Evolutionary conservation across 2,888 invertebrate species (phyloP).

Genomic region (Hedychridium roseum): DNA sequence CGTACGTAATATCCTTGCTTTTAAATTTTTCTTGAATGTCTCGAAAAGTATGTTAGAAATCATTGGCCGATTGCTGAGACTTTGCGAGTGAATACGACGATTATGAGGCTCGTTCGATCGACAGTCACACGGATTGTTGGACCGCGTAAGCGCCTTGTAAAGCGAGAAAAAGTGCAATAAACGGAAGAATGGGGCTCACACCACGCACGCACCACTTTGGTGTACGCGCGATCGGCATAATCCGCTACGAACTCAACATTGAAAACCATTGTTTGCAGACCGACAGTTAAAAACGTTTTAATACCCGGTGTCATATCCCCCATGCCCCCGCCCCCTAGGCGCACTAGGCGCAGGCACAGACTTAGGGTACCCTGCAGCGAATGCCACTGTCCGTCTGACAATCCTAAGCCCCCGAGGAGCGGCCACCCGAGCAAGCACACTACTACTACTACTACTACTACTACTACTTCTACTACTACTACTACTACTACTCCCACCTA

Average conservation of each 20-base stretch:
- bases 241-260: conserved; percentile 44
- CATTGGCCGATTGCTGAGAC: no score
- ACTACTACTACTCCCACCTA: no score
- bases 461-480: no score
- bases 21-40: no score
- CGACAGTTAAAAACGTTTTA: conserved; percentile 64
- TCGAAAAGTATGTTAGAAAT: no score
- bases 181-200: conserved; percentile 42
- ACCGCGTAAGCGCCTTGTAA: conserved; percentile 40
- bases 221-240: conserved; percentile 35
- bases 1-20: no score
- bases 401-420: conserved; percentile 53
- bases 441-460: no score
- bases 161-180: conserved; percentile 13
- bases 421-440: conserved; percentile 48
- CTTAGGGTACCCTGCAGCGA: conserved; percentile 63
- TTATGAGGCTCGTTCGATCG: conserved; percentile 43
- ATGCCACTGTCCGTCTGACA: conserved; percentile 57
- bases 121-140: no score
- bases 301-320: conserved; percentile 64
- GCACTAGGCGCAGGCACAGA: conserved; percentile 64
- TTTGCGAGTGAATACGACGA: no score
- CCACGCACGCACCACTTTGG: conserved; percentile 20
- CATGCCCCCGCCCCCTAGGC: conserved; percentile 61
- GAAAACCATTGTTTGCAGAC: conserved; percentile 63